Percentiles rank a stretch among this genome's conserved stretches.
Conservation (phyloP, 2,113 vertebrate genomes). For the Addax nasomaculatus region DNA sequence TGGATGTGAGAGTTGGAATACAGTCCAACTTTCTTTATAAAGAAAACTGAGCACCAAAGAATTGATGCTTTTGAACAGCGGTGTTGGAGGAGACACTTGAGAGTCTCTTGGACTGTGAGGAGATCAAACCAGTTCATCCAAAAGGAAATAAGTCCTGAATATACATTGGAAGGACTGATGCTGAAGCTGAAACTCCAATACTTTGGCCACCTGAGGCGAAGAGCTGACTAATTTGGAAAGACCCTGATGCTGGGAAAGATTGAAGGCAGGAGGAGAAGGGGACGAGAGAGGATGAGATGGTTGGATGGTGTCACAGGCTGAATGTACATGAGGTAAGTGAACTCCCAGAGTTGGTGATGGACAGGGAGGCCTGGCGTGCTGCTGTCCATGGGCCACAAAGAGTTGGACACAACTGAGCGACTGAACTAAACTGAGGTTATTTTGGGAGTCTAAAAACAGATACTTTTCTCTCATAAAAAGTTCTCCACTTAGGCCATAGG, state of each 20-base stretch:
- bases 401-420: neutral
- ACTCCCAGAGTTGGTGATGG: neutral
- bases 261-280: neutral
- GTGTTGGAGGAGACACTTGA: neutral
- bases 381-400: neutral
- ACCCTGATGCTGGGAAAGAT: neutral
- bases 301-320: neutral
- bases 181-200: neutral
- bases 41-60: neutral
- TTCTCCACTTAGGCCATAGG: neutral
- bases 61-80: neutral
- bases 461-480: neutral
- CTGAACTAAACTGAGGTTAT: neutral
- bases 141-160: neutral
- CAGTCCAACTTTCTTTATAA: neutral
- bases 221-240: neutral
- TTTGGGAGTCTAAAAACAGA: neutral
- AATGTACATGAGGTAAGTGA: neutral
- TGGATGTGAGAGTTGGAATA: neutral
- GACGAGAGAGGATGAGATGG: neutral
- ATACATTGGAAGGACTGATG: neutral
- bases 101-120: neutral
- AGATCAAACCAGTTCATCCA: neutral
- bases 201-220: neutral
- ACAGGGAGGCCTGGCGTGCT: fast-evolving